phyloP scores from a whole-genome alignment of 2,888 invertebrate species.

The Tethea ocularis region DNA sequence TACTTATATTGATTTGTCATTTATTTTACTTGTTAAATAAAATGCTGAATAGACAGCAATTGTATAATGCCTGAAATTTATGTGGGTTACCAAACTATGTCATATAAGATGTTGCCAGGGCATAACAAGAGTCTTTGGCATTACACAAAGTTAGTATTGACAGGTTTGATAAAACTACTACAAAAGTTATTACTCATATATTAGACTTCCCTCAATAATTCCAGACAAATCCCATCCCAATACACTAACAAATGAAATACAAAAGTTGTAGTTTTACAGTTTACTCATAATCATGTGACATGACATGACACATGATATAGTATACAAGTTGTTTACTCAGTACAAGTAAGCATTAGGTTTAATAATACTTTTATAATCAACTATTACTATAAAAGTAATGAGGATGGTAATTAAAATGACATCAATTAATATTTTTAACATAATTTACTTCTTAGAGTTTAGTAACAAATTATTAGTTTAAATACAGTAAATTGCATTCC shows the following conservation, averaged over 20 bases:
- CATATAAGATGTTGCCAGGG: not conserved
- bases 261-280: not conserved
- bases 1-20: not conserved
- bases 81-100: not conserved
- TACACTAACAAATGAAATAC: not conserved
- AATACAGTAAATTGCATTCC: not conserved
- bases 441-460: constrained; percentile 1
- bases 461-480: not conserved
- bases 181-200: not conserved
- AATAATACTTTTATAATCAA: not conserved
- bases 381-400: not conserved
- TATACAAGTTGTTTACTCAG: constrained; percentile 6
- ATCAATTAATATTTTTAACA: not conserved
- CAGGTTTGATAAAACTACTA: not conserved
- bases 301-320: constrained; percentile 10
- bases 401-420: not conserved
- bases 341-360: not conserved
- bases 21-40: not conserved
- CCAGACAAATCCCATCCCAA: not conserved
- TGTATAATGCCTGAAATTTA: not conserved
- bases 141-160: not conserved
- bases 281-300: constrained; percentile 8
- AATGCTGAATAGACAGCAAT: not conserved
- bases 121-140: not conserved
- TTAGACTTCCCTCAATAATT: not conserved